Evolutionary conservation across 2,113 vertebrate genomes (phyloP), one percentile per base, ranked within the genome.

Genomic region (Cranoglanis bouderius): DNA sequence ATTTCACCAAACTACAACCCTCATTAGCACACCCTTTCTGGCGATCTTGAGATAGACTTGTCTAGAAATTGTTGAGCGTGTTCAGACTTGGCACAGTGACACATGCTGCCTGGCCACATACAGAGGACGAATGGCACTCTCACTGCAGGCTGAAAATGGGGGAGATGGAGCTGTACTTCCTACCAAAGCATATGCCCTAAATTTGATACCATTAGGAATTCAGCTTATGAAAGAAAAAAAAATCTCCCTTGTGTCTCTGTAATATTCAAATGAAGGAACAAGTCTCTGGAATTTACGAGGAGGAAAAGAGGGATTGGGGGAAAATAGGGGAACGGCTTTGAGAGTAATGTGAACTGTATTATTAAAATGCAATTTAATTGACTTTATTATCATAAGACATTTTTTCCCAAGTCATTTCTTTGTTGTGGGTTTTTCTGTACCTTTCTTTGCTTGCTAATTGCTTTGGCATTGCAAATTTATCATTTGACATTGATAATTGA

Each of bases 251-350:
- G 24, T 85, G 65, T 40, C 59, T 80, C 55, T 78, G 85, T 38
- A 80, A 87, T 87, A 65, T 80, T 87, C 85, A 87, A 80, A 87
- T 81, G 75, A 87, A 87, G 19, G 55, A n/a, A 80, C 9, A 78
- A 57, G 32, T 74, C 85, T 40, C 6, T 87, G 55, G 21, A 78
- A 78, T 46, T 32, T 59, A 67, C 4, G 16, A 43, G 14, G 38
- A 40, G 38, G 53, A 7, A 51, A 13, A 21, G 38, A 61, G 35
- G 26, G 29, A 51, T 32, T 6, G 26, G 1, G 29, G 29, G 8
- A 2, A 2, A 16, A 1, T 12, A 6, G 49, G 49, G 29, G 29
- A 4, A 9, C 26, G 5, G 75, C 43, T 18, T 81, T 26, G 80
- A 57, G n/a, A 57, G 2, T 55, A 12, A 57, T 82, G 61, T 21